Conservation (phyloP, 2,888 invertebrate species). For the Epistrophe grossulariae region DNA sequence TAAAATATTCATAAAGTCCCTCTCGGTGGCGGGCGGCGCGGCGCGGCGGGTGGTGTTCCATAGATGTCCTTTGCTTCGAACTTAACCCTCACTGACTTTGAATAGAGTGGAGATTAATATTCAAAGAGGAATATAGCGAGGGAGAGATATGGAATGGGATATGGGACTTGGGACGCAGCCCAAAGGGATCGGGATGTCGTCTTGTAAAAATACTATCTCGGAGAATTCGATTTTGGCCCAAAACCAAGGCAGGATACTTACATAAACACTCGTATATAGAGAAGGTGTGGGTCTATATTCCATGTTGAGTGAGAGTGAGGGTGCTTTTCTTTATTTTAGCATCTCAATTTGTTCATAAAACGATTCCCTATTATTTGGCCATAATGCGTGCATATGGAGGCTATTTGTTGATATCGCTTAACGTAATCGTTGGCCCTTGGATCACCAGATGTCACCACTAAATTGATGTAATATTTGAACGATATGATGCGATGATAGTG, state of each 20-base stretch:
- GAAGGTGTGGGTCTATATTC: not conserved
- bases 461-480: conserved; percentile 71
- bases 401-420: conserved; percentile 74
- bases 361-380: conserved; percentile 73
- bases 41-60: conserved; percentile 8
- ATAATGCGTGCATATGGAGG: conserved; percentile 75
- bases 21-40: conserved; percentile 30
- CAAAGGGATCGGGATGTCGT: conserved; percentile 13
- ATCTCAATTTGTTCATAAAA: conserved; percentile 73
- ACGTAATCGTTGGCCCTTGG: conserved; percentile 66
- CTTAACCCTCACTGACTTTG: conserved; percentile 48
- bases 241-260: not conserved
- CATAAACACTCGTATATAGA: not conserved
- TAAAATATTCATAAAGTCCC: conserved; percentile 76
- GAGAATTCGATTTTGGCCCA: conserved; percentile 40
- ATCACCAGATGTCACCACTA: conserved; percentile 75
- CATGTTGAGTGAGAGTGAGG: not conserved
- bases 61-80: conserved; percentile 53
- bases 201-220: conserved; percentile 34
- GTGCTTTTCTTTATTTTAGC: conserved; percentile 50
- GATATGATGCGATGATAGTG: conserved; percentile 37
- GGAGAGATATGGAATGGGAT: not conserved
- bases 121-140: conserved; percentile 16
- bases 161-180: conserved; percentile 2
- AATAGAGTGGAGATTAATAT: conserved; percentile 65